These are phyloP conservation scores for Cheirogaleus medius DNA, from an alignment of 2,113 vertebrate species.

Conservation along the genomic window DNA sequence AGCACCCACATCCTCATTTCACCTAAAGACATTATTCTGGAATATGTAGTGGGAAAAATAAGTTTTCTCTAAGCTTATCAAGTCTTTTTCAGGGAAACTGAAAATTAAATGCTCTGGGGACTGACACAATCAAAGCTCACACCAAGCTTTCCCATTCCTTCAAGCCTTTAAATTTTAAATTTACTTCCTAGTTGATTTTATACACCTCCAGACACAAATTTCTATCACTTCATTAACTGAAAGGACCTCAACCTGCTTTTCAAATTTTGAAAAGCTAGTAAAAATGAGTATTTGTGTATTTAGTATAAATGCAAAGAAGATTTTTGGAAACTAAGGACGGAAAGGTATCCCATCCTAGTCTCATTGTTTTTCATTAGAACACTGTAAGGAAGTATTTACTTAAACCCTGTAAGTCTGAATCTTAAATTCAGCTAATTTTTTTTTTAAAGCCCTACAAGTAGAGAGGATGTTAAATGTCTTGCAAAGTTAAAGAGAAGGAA, in stretches of 20 bases:
- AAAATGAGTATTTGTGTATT: neutral
- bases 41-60: neutral
- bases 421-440: too few species aligned
- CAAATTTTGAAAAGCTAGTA: neutral
- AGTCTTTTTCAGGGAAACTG: neutral
- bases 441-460: neutral
- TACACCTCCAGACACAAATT: neutral
- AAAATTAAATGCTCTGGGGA: neutral
- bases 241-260: neutral
- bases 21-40: neutral
- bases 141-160: neutral
- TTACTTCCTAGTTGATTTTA: neutral
- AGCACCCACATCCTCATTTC: neutral
- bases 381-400: neutral
- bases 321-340: neutral
- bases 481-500: neutral
- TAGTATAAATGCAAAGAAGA: neutral
- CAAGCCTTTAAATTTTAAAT: neutral
- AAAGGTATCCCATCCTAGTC: neutral
- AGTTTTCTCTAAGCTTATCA: neutral
- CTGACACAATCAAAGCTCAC: neutral
- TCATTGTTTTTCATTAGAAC: neutral
- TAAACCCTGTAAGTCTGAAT: neutral
- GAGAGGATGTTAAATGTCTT: neutral
- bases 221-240: neutral